phyloP scores from a whole-genome alignment of 2,888 invertebrate species.

The Peribatodes rhomboidaria region DNA sequence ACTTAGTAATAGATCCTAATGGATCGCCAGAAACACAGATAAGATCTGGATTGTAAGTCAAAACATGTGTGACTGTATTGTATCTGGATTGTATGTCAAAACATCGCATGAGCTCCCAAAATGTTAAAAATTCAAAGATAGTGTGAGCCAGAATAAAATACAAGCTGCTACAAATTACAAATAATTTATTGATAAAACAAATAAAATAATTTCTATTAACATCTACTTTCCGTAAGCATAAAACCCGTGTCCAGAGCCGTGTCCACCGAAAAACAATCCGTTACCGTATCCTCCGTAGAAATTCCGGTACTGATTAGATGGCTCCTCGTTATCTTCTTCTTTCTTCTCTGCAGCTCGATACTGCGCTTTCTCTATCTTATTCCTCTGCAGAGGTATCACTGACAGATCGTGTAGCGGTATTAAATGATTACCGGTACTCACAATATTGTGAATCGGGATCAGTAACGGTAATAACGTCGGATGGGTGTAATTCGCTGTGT shows the following conservation, averaged over 20 bases:
- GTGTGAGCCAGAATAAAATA: not conserved
- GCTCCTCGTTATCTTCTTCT: slow-evolving; percentile 59
- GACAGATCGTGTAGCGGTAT: slow-evolving; percentile 73
- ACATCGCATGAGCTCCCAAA: too few relatives aligned
- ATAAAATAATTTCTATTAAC: slow-evolving; percentile 15
- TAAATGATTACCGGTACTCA: slow-evolving; percentile 48
- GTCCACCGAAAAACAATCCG: slow-evolving; percentile 74
- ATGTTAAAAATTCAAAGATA: not conserved
- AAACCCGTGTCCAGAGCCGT: slow-evolving; percentile 79
- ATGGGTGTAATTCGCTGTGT: slow-evolving; percentile 60
- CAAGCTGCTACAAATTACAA: slow-evolving; percentile 7
- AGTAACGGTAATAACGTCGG: slow-evolving; percentile 58
- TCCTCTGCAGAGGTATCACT: slow-evolving; percentile 73
- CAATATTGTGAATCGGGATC: slow-evolving; percentile 63
- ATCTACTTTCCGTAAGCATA: slow-evolving; percentile 68
- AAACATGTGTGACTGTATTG: too few relatives aligned
- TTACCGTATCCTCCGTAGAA: slow-evolving; percentile 77
- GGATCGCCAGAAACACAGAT: too few relatives aligned
- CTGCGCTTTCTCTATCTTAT: slow-evolving; percentile 56
- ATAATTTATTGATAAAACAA: slow-evolving; percentile 43
- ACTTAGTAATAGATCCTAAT: too few relatives aligned
- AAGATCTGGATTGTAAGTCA: too few relatives aligned
- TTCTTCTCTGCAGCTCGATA: slow-evolving; percentile 59
- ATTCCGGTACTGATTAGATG: slow-evolving; percentile 64
- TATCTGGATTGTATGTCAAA: too few relatives aligned